phyloP scores from a whole-genome alignment of 2,888 invertebrate species.

The Plagiodera versicolora region DNA sequence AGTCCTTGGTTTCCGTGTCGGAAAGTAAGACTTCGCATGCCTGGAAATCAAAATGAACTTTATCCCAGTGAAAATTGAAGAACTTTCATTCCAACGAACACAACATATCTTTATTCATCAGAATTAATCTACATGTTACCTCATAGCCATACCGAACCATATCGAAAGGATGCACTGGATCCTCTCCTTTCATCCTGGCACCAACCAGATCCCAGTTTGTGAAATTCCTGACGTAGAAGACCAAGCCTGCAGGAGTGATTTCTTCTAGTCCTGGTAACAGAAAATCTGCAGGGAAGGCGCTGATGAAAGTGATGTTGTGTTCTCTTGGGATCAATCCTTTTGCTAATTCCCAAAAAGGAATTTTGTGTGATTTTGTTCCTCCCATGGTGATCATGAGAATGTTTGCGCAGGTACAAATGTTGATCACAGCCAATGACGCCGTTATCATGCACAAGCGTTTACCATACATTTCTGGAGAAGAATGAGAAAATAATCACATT shows the following conservation, averaged over 20 bases:
- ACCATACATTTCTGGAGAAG: slow-evolving; percentile 38
- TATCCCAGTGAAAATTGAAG: background rate
- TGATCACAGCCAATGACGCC: slow-evolving; percentile 46
- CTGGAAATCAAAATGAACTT: slow-evolving; percentile 54
- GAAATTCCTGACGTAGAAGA: slow-evolving; percentile 76
- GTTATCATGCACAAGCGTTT: slow-evolving; percentile 34
- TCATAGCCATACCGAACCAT: slow-evolving; percentile 76
- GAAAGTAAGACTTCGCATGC: slow-evolving; percentile 70
- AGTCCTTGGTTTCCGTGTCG: slow-evolving; percentile 69
- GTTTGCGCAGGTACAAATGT: slow-evolving; percentile 52
- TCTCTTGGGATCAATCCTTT: slow-evolving; percentile 71
- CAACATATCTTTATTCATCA: background rate
- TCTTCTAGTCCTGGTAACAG: slow-evolving; percentile 71
- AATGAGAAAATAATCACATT: too few species aligned
- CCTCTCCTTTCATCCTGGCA: slow-evolving; percentile 73
- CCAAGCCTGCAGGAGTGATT: slow-evolving; percentile 74
- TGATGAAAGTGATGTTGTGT: slow-evolving; percentile 78
- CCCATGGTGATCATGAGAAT: slow-evolving; percentile 74
- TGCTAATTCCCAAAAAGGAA: slow-evolving; percentile 79
- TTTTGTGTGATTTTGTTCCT: slow-evolving; percentile 84
- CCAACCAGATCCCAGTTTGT: slow-evolving; percentile 82
- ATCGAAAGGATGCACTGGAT: slow-evolving; percentile 72
- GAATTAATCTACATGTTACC: slow-evolving; percentile 50
- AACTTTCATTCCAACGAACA: too few species aligned
- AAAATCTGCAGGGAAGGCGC: slow-evolving; percentile 77